Conservation (phyloP, 2,113 vertebrate species). For the Clarias gariepinus region DNA sequence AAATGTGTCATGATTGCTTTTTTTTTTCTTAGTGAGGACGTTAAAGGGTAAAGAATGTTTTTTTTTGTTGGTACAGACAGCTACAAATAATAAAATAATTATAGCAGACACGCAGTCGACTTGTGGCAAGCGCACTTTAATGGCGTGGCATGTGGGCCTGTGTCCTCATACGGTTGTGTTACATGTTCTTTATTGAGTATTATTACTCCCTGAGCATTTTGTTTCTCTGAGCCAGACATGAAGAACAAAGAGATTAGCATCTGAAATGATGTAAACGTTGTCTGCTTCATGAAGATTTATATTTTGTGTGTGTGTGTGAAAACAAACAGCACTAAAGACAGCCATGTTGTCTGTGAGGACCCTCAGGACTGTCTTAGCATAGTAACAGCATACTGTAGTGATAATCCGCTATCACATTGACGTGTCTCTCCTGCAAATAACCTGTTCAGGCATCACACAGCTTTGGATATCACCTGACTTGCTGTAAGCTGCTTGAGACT, state of each 20-base stretch:
- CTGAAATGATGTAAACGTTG: conserved; percentile 17
- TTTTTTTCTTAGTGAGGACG: not conserved
- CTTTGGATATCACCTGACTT: not conserved
- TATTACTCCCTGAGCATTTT: conserved; percentile 15
- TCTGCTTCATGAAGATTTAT: conserved; percentile 7
- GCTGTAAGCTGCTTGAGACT: conserved; percentile 28
- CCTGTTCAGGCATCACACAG: not conserved
- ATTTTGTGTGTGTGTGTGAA: conserved; percentile 23
- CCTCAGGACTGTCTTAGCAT: not conserved
- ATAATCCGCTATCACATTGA: conserved; percentile 7
- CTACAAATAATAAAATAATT: not conserved
- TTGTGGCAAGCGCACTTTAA: not conserved
- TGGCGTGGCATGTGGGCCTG: not conserved
- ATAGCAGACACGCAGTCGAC: not conserved
- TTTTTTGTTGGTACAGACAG: not conserved
- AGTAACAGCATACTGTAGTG: not conserved
- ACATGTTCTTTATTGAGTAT: not conserved
- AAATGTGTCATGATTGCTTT: too few relatives aligned
- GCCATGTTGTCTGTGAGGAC: not conserved
- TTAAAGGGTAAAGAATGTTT: not conserved
- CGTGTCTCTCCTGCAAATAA: not conserved
- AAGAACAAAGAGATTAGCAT: conserved; percentile 36
- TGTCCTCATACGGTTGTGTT: not conserved
- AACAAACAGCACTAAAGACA: conserved; percentile 46
- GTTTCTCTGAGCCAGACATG: conserved; percentile 27